A percentile compares a stretch with the other conserved stretches of the same genome.
Conservation (phyloP, 2,888 invertebrate genomes). For the Caenorhabditis becei region DNA sequence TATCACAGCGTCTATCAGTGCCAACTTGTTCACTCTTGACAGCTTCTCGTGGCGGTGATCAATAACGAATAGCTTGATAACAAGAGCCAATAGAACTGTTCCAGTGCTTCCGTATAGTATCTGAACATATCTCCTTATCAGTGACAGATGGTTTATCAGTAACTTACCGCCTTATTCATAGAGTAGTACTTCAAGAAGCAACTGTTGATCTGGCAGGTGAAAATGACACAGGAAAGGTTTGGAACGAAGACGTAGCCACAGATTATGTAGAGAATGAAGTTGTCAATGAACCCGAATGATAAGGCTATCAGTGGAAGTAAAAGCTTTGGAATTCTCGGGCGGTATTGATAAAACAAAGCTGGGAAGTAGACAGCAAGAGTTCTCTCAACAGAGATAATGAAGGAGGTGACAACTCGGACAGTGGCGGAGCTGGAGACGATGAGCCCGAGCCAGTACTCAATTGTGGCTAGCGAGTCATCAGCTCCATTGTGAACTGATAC, state of each 20-base stretch:
- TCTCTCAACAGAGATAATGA: conserved; percentile 32
- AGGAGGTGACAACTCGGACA: conserved; percentile 35
- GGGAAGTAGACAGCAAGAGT: conserved; percentile 38
- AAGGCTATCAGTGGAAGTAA: conserved; percentile 24
- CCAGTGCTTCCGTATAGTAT: conserved; percentile 46
- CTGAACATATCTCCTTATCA: too few species aligned
- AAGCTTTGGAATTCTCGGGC: conserved; percentile 24
- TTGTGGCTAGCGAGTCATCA: neutral
- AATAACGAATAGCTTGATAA: conserved; percentile 26
- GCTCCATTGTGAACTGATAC: conserved; percentile 25
- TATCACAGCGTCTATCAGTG: conserved; percentile 35
- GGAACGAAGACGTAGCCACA: conserved; percentile 30
- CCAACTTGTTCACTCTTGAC: conserved; percentile 35
- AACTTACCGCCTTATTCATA: conserved; percentile 47
- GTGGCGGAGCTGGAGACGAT: conserved; percentile 44
- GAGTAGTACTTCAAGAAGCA: conserved; percentile 37
- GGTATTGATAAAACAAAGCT: conserved; percentile 7
- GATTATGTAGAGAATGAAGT: conserved; percentile 18
- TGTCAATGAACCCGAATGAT: conserved; percentile 30
- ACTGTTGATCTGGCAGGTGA: conserved; percentile 37
- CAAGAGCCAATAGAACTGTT: conserved; percentile 14
- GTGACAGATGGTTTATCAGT: too few species aligned
- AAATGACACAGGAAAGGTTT: conserved; percentile 34
- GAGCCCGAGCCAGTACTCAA: conserved; percentile 35
- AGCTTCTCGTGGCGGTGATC: conserved; percentile 22